Conservation (phyloP, 2,888 invertebrate genomes). For the Trisateles emortualis region DNA sequence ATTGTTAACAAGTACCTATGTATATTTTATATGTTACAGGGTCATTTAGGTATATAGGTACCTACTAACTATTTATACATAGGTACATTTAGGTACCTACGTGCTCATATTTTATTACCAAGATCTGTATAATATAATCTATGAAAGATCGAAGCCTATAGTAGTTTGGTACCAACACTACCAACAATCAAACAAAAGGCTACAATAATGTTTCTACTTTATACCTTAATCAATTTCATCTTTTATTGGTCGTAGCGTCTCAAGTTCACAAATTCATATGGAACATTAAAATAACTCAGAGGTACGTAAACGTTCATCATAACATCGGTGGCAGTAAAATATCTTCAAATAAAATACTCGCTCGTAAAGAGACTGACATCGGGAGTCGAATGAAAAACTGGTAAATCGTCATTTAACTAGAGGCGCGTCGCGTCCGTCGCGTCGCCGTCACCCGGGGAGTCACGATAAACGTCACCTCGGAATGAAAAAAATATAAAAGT, state of each 20-base stretch:
- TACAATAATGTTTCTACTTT: conserved; percentile 52
- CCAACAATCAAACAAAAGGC: conserved; percentile 30
- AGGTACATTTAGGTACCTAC: neutral
- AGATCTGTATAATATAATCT: neutral
- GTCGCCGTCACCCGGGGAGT: conserved; percentile 76
- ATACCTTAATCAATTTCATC: conserved; percentile 70
- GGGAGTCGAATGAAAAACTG: conserved; percentile 78
- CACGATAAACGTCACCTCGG: conserved; percentile 83
- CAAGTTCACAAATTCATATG: conserved; percentile 72
- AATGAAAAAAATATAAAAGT: conserved; percentile 79
- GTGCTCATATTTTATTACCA: conserved; percentile 26
- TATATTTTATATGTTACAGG: conserved; percentile 2
- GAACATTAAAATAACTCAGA: conserved; percentile 75
- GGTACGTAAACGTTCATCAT: conserved; percentile 79
- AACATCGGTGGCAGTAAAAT: conserved; percentile 82
- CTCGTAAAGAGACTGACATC: conserved; percentile 82
- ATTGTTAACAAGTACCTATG: conserved; percentile 5
- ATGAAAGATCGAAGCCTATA: conserved; percentile 8
- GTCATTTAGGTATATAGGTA: neutral
- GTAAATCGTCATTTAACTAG: conserved; percentile 82
- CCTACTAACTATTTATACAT: too few species aligned
- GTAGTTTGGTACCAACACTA: neutral
- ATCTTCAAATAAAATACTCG: conserved; percentile 80
- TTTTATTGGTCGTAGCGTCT: conserved; percentile 66
- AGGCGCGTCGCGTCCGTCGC: conserved; percentile 63